These are phyloP conservation scores for sheep (Ovis aries) DNA, from an alignment of 2,113 vertebrate genomes.

Conservation along the genomic window ARS-UI_Ramb_v3.0 NC_056074.1:43440501-43441000, in stretches of 20 bases:
- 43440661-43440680: neutral
- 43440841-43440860: neutral
- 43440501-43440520: neutral
- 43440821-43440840: neutral
- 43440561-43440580: neutral
- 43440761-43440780: neutral
- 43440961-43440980: fast-evolving
- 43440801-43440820: neutral
- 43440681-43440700: neutral
- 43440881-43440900: neutral
- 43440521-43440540: neutral
- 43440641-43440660: fast-evolving
- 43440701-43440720: neutral
- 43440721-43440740: neutral
- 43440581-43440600: neutral
- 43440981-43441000: fast-evolving
- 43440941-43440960: neutral
- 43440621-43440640: neutral
- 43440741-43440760: neutral
- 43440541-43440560: neutral
- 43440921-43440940: neutral
- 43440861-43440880: neutral
- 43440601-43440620: fast-evolving
- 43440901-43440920: neutral
- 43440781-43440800: neutral